Evolutionary conservation across 2,888 invertebrate species (phyloP), one percentile per base, ranked within the genome.

Genomic region (Chloromyia formosa): DNA sequence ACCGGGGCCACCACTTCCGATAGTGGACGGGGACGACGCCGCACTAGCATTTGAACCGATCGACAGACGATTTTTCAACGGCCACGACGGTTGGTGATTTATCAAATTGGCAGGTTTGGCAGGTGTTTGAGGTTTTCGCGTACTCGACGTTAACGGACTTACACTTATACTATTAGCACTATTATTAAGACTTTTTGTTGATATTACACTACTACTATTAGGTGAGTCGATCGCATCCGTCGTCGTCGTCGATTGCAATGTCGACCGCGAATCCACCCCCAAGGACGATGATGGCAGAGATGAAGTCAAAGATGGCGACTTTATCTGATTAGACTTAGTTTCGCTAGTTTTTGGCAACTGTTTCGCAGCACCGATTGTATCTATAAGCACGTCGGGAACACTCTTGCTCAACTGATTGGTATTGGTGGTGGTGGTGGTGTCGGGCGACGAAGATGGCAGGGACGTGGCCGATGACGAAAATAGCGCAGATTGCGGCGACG

Each of bases 1-100:
- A 42, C 71, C 40, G 20, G 40, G 10, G 14, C 68, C 23, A 35
- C 27, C 61, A 54, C 35, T 74, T 45, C 69, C 74, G 74, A 69
- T 71, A 53, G 49, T 62, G 23, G 71, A 62, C 3, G 73, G 14
- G 56, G 58, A 58, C 40, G 40, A 16, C 40, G n/a, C 27, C n/a
- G 18, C 49, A 22, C 22, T 66, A 68, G 78, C 79, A 54, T 79
- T 76, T 1, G 74, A 76, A 78, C 78, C 49, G 71, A 77, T 71
- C 73, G 79, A 78, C 68, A 79, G 58, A 76, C 74, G 78, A 80
- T 89, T 89, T 81, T 90, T 90, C 68, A 90, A 82, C 45, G 90
- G 90, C 90, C 90, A 90, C 74, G 89, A 88, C 76, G 88, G 87
- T 75, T 76, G 64, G 88, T 78, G 78, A 78, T 81, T 77, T 74